Base-by-base conservation (phyloP, 1,140 invertebrate genomes). In the Cotesia chilonis region DNA sequence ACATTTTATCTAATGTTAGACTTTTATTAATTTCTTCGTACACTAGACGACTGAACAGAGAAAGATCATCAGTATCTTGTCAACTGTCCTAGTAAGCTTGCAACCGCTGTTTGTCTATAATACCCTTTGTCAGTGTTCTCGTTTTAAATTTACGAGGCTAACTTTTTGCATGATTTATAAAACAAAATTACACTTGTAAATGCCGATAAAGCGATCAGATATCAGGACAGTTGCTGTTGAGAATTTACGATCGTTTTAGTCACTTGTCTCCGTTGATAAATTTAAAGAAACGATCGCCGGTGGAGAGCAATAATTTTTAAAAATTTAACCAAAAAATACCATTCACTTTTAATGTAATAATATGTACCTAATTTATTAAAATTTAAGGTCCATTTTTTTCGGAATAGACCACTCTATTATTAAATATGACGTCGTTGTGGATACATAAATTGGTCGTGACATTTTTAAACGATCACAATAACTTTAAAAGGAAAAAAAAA, bases 161-260 rank as follows among this genome's bases (percentile, higher is more conserved):
- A 73, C 65, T 77, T 78, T 78, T 75, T 77, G 61, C 74, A 77
- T 79, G 74, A 78, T 78, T 77, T 76, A 79, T 77, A 77, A 60
- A 55, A 28, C 72, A 41, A 77, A 78, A 79, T 77, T 79, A 77
- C 75, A 79, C 73, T 78, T 77, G 78, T 78, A 79, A 79, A 79
- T 78, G 72, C 68, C 75, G 77, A 77, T 78, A 78, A 74, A 77
- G 75, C 77, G 75, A 79, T 79, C 77, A 76, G 74, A 78, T 77
- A 74, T 75, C 69, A 55, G 73, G 75, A 75, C 74, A 71, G 64
- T 71, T 60, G 60, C 67, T 37, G 55, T 57, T 70, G 70, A 60
- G 57, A 52, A 75, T 74, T 76, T 75, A 75, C 74, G 72, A 75
- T 66, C 55, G 35, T 28, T 55, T 55, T 14, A 55, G 17, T 68